A percentile compares a stretch with the other conserved stretches of the same genome.
Conservation (phyloP, 2,113 vertebrate species). For the Thymallus thymallus region DNA sequence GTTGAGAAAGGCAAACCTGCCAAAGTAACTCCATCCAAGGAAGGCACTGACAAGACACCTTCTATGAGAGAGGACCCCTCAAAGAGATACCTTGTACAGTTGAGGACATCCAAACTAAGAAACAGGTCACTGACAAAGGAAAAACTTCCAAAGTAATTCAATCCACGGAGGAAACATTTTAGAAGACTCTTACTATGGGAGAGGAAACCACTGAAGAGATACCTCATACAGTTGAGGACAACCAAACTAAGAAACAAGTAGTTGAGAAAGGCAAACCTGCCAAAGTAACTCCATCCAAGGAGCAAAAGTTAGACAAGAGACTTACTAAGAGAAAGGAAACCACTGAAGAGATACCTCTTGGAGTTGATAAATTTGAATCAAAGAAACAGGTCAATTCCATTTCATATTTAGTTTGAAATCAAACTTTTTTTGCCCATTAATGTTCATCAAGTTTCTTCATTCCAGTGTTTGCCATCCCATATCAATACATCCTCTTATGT, state of each 20-base stretch:
- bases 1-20: slow-evolving; percentile 8
- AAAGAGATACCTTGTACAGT: background rate
- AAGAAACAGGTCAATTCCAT: too few species aligned
- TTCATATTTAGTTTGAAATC: slow-evolving; percentile 53
- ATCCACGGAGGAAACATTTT: slow-evolving; percentile 7
- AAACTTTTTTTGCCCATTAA: background rate
- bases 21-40: background rate
- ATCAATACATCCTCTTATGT: background rate
- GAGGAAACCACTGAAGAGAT: too few species aligned
- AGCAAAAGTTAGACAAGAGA: too few species aligned
- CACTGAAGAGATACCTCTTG: too few species aligned
- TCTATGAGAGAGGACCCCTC: background rate
- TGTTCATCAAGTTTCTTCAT: background rate
- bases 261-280: too few species aligned
- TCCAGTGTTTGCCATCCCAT: background rate
- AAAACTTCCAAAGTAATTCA: background rate
- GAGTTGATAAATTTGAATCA: too few species aligned
- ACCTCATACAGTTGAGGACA: too few species aligned
- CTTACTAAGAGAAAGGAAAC: too few species aligned
- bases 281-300: too few species aligned
- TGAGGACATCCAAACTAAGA: background rate
- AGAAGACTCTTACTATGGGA: too few species aligned
- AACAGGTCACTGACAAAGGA: background rate
- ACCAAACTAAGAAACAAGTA: too few species aligned
- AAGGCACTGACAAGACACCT: background rate